Percentiles rank a stretch among this genome's conserved stretches.
phyloP scores from a whole-genome alignment of 2,113 vertebrate species.

The Indicator indicator region DNA sequence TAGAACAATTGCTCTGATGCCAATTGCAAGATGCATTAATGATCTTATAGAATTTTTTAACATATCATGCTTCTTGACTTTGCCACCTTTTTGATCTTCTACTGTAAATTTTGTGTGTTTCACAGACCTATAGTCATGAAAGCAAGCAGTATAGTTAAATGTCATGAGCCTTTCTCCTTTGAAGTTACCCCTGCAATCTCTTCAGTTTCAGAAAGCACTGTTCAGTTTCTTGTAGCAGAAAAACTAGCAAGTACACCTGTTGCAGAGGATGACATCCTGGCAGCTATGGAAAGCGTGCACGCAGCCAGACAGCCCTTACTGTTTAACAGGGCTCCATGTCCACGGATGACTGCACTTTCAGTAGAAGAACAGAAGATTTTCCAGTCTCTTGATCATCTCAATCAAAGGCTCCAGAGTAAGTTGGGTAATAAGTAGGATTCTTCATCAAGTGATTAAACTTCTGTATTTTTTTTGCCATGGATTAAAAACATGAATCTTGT shows the following conservation, averaged over 20 bases:
- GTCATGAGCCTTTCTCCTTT: neutral
- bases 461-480: neutral
- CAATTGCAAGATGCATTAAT: neutral
- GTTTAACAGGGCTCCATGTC: neutral
- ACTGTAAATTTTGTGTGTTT: neutral
- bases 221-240: conserved; percentile 77
- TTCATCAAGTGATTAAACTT: neutral
- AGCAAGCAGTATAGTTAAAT: neutral
- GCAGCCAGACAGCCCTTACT: conserved; percentile 34
- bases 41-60: neutral
- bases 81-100: neutral
- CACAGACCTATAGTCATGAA: neutral
- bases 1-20: neutral
- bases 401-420: conserved; percentile 87
- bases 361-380: conserved; percentile 87
- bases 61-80: neutral
- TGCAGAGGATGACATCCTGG: conserved; percentile 71
- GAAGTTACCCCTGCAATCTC: conserved; percentile 9
- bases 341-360: conserved; percentile 72
- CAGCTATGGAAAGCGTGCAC: conserved; percentile 67
- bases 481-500: neutral
- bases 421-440: neutral
- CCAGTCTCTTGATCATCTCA: conserved; percentile 84
- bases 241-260: conserved; percentile 46
- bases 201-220: conserved; percentile 79